Base-by-base conservation (phyloP, 2,113 vertebrate species). In the Diphyllodes magnificus region DNA sequence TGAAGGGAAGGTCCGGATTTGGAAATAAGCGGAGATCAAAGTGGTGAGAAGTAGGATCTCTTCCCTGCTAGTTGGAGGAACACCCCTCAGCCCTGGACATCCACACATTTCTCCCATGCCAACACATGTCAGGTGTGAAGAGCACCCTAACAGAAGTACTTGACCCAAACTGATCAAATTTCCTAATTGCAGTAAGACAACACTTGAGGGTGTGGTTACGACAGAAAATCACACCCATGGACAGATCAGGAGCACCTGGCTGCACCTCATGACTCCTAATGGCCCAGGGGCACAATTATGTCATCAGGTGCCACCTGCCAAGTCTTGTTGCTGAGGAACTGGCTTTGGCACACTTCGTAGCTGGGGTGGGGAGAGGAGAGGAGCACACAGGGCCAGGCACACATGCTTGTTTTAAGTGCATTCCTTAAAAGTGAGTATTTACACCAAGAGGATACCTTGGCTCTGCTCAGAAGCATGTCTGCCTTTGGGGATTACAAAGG, bases 251-350 rank as follows among this genome's bases (percentile, higher is more conserved):
- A 95, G 92, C 93, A 95, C 70, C 93, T 96, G 93, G 86, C 78
- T 94, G 83, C 83, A 87, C 66, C 82, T 89, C 73, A 76, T 95
- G 66, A 73, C 78, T 94, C 86, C 78, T 19, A 28, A 78, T 82
- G 82, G 57, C 96, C 88, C 64, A 59, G 53, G 66, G 96, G 75
- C 78, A 90, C 21, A 68, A 94, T 95, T 96, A 94, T 94, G 84
- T 97, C 96, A 95, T 85, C 83, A 80, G 86, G 31, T 90, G 82
- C 65, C 95, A 92, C 87, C 75, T 96, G 96, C 93, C 93, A 95
- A 95, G 65, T 59, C 95, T 90, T 97, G 92, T 91, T 95, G 94
- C 88, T 77, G 91, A 92, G 90, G 47, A 56, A 50, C 90, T 82
- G 66, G 59, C 92, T 82, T 61, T 90, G 78, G 84, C 61, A 91